These are phyloP conservation scores for Hydrolagus colliei DNA, from an alignment of 2,797 vertebrate species.

Conservation along the genomic window DNA sequence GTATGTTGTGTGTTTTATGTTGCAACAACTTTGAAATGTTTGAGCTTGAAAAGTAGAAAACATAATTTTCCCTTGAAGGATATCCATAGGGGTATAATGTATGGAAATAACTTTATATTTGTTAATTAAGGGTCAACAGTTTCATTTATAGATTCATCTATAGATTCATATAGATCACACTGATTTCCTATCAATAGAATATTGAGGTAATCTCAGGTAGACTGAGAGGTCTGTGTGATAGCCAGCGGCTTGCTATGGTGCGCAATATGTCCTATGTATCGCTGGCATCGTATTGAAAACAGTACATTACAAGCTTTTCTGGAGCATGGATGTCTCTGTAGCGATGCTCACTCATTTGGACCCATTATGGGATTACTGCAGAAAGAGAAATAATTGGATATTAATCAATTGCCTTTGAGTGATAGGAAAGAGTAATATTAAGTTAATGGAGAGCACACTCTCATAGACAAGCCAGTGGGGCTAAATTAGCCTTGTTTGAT, in stretches of 20 bases:
- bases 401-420: not conserved
- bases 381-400: constrained; percentile 5
- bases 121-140: not conserved
- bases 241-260: not conserved
- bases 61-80: no score
- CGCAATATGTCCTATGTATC: not conserved
- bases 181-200: constrained; percentile 15
- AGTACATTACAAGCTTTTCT: no score
- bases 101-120: not conserved
- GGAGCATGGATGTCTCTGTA: not conserved
- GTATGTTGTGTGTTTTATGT: not conserved
- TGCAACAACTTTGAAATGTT: not conserved
- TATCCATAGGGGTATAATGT: not conserved
- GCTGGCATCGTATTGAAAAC: not conserved
- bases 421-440: not conserved
- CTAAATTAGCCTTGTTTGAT: not conserved
- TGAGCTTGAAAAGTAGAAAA: not conserved
- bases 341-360: not conserved
- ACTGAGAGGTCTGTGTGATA: not conserved
- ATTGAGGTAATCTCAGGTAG: not conserved
- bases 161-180: not conserved
- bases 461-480: not conserved
- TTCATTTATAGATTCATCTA: not conserved
- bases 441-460: not conserved
- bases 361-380: not conserved